Base-by-base conservation (phyloP, 2,888 invertebrate genomes). In the Drosophila phalerata region DNA sequence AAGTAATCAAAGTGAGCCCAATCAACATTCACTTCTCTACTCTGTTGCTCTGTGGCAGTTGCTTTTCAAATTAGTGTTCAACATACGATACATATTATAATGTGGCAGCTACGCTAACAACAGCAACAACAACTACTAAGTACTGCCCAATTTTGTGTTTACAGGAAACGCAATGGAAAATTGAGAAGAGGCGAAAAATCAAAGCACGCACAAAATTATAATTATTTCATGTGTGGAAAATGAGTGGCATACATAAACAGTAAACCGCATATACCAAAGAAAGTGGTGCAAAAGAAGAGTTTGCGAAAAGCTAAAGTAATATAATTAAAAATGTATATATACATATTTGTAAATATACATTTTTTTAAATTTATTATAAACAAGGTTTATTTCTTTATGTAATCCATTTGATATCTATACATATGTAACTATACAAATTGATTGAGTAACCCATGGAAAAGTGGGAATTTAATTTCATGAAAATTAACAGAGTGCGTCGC, bases 161-260 rank as follows among this genome's bases (percentile, higher is more conserved):
- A 70, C 72, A 69, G 82, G 69, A 77, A 81, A 68, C 60, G 66
- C 73, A 28, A 77, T 53, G 70, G 70, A 73, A 82, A 87, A 87
- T 83, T 87, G 70, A 82, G 64, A 85, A 79, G 85, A 77, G 88
- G 56, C 71, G 66, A 61, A 82, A 82, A 82, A 87, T 84, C 88
- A 84, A 84, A 84, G 85, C 84, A 81, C 83, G 80, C 77, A 73
- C 83, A 56, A 85, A 85, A 87, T 87, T 84, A 79, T 84, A 87
- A 84, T 87, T 84, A 84, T 83, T 87, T 84, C 77, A 87, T 81
- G 76, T 73, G 79, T 70, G 79, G 76, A 79, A 85, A 73, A 70
- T 79, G 85, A 66, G 69, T 64, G 66, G 82, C 73, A 83, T 73
- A 72, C 73, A 63, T 67, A 85, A 87, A 69, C 51, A 68, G 75